Evolutionary conservation across 2,113 vertebrate genomes (phyloP).

Genomic region (Megalops atlanticus): DNA sequence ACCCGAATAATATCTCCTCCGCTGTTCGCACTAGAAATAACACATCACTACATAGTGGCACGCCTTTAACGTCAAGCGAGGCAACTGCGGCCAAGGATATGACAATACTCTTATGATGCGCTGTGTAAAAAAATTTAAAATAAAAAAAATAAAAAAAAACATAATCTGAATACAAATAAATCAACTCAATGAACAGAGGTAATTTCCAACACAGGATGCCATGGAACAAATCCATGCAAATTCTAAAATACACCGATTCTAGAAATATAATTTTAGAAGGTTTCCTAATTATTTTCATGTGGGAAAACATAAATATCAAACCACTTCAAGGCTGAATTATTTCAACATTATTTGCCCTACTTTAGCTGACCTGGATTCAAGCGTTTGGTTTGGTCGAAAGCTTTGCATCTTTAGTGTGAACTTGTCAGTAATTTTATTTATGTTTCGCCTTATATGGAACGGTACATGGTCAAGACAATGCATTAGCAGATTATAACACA

Average conservation of each 20-base stretch:
- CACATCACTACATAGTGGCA: constrained; percentile 72
- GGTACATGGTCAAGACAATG: background rate
- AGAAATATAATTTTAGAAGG: no score
- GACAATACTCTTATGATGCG: constrained; percentile 53
- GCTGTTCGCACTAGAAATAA: constrained; percentile 75
- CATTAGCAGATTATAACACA: constrained; percentile 44
- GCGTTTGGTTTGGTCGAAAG: background rate
- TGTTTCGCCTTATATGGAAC: constrained; percentile 6
- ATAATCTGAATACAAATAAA: background rate
- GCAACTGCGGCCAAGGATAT: constrained; percentile 61
- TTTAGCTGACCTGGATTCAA: constrained; percentile 31
- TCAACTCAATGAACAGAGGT: no score
- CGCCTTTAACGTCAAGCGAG: constrained; percentile 73
- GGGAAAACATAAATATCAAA: background rate
- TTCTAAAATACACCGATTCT: no score
- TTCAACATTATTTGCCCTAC: constrained; percentile 2
- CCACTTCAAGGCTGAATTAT: background rate
- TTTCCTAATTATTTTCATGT: no score
- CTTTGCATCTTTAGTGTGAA: background rate
- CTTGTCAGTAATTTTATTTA: background rate
- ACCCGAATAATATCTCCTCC: constrained; percentile 77
- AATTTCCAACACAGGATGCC: no score
- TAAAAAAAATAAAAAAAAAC: background rate
- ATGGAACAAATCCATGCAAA: no score
- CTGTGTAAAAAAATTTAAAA: constrained; percentile 2